A percentile compares a stretch with the other conserved stretches of the same genome.
Evolutionary conservation across 2,888 invertebrate genomes (phyloP).

Genomic region (Piscicola geometra): DNA sequence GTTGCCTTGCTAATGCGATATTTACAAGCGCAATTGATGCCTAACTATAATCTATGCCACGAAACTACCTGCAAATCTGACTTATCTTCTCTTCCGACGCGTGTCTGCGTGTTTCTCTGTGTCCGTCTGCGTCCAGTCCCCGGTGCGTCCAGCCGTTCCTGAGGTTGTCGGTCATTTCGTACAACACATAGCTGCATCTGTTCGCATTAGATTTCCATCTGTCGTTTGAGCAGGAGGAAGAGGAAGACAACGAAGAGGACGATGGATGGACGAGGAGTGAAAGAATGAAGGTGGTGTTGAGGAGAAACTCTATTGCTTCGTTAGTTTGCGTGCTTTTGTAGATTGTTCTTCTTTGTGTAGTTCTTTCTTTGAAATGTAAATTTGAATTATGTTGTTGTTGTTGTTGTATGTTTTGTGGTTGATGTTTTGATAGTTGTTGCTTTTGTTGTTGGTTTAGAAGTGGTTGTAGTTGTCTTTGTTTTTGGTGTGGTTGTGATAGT

Average conservation of each 20-base stretch:
- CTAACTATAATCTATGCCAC: not conserved
- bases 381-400: too few relatives aligned
- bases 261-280: not conserved
- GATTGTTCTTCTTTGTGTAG: too few relatives aligned
- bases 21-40: not conserved
- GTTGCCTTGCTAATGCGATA: too few relatives aligned
- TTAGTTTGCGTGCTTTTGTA: not conserved
- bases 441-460: too few relatives aligned
- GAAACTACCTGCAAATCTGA: not conserved
- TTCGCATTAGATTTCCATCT: not conserved
- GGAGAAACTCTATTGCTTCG: not conserved
- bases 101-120: not conserved
- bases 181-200: not conserved
- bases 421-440: too few relatives aligned
- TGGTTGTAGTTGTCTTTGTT: too few relatives aligned
- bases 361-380: too few relatives aligned
- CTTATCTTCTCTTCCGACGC: not conserved
- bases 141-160: not conserved
- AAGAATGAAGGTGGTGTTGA: not conserved
- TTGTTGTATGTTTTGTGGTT: too few relatives aligned
- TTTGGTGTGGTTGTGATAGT: too few relatives aligned
- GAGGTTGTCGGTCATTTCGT: constrained; percentile 11
- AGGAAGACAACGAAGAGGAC: not conserved
- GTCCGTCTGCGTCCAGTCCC: not conserved
- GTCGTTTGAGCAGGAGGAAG: not conserved